Conservation (phyloP, 2,113 vertebrate species). For the Leucosticte australis region DNA sequence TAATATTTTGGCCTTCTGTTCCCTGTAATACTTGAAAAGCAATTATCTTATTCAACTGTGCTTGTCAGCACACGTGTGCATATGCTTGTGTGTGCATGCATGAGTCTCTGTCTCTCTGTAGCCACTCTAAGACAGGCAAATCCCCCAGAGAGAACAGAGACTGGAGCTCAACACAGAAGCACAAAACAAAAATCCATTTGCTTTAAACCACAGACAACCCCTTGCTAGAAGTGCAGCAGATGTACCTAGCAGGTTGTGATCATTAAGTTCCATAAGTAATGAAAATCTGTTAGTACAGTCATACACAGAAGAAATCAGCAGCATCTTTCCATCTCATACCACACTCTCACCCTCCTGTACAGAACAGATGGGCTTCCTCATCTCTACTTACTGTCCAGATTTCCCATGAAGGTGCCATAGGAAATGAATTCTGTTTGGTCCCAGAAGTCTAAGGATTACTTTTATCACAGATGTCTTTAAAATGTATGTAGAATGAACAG, state of each 20-base stretch:
- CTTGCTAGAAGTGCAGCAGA: neutral
- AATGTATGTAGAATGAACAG: neutral
- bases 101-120: neutral
- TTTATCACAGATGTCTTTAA: neutral
- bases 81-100: accelerated
- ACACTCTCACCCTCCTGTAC: neutral
- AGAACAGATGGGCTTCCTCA: accelerated
- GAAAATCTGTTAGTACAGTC: neutral
- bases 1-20: neutral
- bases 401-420: neutral
- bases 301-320: neutral
- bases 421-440: neutral
- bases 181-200: neutral
- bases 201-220: neutral
- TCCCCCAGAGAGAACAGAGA: neutral
- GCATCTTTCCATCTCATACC: neutral
- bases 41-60: neutral
- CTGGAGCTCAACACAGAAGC: neutral
- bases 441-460: neutral
- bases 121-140: neutral
- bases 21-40: neutral
- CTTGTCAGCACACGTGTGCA: accelerated
- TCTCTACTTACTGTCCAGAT: neutral
- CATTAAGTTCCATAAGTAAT: neutral
- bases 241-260: neutral